These are phyloP conservation scores for Bombyx mori DNA, from an alignment of 1,140 invertebrate genomes.

Conservation along the genomic window DNA sequence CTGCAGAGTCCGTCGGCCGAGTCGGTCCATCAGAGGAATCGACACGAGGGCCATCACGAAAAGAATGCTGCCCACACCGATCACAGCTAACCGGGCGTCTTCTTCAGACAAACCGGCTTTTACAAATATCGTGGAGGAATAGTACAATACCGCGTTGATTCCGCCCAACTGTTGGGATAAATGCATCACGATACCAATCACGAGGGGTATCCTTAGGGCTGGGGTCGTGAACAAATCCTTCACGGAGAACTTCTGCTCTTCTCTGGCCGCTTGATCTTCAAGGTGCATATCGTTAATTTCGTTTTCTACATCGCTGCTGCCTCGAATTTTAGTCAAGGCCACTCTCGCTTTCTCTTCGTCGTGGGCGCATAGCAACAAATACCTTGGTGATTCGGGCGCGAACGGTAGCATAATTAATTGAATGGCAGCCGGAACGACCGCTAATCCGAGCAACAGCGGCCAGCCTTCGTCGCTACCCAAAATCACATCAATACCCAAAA, in stretches of 20 bases:
- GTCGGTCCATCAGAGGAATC: conserved; percentile 92
- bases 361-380: conserved; percentile 86
- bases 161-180: conserved; percentile 95
- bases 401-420: conserved; percentile 88
- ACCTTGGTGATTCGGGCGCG: conserved; percentile 87
- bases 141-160: conserved; percentile 95
- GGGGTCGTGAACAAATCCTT: conserved; percentile 83
- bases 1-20: conserved; percentile 89
- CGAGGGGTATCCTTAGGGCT: conserved; percentile 83
- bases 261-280: conserved; percentile 86
- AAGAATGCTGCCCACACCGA: conserved; percentile 94
- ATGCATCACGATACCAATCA: conserved; percentile 95
- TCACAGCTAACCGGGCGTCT: conserved; percentile 86
- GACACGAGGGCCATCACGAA: conserved; percentile 94
- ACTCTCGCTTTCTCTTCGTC: conserved; percentile 88
- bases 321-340: conserved; percentile 50
- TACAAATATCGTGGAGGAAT: conserved; percentile 88
- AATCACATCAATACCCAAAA: conserved; percentile 88
- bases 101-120: conserved; percentile 84
- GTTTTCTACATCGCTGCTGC: conserved; percentile 78
- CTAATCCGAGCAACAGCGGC: conserved; percentile 87
- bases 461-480: conserved; percentile 88
- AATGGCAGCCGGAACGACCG: conserved; percentile 84
- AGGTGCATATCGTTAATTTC: conserved; percentile 92
- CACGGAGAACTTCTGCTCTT: conserved; percentile 87